Percentiles rank a stretch among this genome's conserved stretches.
Evolutionary conservation across 2,888 invertebrate genomes (phyloP).

Genomic region (Trichogramma dendrolimi): DNA sequence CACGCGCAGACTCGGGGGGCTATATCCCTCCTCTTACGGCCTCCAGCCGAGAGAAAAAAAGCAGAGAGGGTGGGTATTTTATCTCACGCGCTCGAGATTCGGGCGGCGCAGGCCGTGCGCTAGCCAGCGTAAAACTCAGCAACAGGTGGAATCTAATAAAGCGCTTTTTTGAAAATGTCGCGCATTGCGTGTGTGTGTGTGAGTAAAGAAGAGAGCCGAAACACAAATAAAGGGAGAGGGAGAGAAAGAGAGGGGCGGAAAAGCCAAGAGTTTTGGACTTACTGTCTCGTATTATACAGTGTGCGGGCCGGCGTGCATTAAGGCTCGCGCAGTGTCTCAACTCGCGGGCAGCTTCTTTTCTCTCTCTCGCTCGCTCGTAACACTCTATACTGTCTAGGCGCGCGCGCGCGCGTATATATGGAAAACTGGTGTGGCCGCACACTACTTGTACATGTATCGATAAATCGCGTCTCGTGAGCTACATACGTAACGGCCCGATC

Average conservation of each 20-base stretch:
- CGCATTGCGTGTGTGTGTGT: slow-evolving; percentile 1
- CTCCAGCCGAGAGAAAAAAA: not conserved
- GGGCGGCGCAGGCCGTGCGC: not conserved
- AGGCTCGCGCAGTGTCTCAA: no score
- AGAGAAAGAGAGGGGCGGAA: no score
- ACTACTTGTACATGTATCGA: not conserved
- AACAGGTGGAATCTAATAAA: slow-evolving; percentile 30
- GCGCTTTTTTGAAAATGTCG: slow-evolving; percentile 23
- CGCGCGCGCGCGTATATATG: not conserved
- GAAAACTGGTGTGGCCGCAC: not conserved
- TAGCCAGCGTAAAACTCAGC: slow-evolving; percentile 1
- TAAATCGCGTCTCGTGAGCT: slow-evolving; percentile 13
- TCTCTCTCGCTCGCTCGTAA: no score
- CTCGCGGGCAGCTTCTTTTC: no score
- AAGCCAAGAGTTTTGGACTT: no score
- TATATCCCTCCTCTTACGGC: not conserved
- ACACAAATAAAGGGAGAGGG: no score
- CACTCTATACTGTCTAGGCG: no score
- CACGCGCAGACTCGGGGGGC: slow-evolving; percentile 1
- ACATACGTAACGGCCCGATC: not conserved
- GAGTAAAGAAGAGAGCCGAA: not conserved
- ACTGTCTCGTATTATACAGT: no score
- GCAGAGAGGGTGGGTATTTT: not conserved
- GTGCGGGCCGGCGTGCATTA: no score
- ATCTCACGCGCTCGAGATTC: no score